These are phyloP conservation scores for Drosophila serrata DNA, from an alignment of 1,140 invertebrate species.

Conservation along the genomic window DNA sequence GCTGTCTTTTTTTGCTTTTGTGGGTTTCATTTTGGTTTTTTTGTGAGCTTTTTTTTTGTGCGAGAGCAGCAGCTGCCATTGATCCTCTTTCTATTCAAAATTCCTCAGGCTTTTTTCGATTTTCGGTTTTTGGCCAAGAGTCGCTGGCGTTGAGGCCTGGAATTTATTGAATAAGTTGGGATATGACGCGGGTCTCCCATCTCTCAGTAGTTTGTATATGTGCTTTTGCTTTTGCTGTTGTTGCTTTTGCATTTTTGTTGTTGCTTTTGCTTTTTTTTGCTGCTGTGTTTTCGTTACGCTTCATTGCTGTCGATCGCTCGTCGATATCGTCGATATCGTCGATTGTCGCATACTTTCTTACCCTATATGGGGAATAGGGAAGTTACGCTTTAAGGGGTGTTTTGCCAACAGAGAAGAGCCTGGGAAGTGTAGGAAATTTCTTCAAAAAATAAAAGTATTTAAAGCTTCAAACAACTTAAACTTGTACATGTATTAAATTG, in stretches of 20 bases:
- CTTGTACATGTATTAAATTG: not conserved
- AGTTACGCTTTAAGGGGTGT: not conserved
- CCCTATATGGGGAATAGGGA: slow-evolving; percentile 16
- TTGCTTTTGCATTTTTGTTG: slow-evolving; percentile 6
- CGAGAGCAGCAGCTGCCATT: slow-evolving; percentile 48
- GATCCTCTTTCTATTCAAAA: slow-evolving; percentile 59
- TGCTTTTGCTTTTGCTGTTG: slow-evolving; percentile 11
- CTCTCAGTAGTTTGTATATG: slow-evolving; percentile 16
- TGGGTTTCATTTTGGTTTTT: slow-evolving; percentile 18
- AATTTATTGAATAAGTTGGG: slow-evolving; percentile 63
- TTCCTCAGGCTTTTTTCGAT: slow-evolving; percentile 40
- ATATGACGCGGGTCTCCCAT: slow-evolving; percentile 37
- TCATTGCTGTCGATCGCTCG: slow-evolving; percentile 61
- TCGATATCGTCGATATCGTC: slow-evolving; percentile 38
- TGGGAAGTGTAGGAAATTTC: not conserved
- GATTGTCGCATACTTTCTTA: slow-evolving; percentile 61
- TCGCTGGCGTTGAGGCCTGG: slow-evolving; percentile 54
- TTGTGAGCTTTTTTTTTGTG: slow-evolving; percentile 8
- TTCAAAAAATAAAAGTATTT: no score
- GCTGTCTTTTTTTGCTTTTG: slow-evolving; percentile 15
- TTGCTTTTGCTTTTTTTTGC: slow-evolving; percentile 16
- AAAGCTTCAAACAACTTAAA: not conserved
- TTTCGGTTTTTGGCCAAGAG: slow-evolving; percentile 43
- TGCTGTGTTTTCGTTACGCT: slow-evolving; percentile 73
- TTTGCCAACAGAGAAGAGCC: not conserved